Percentiles rank a stretch among this genome's conserved stretches.
These are phyloP conservation scores for Panurus biarmicus DNA, from an alignment of 2,113 vertebrate species.

Conservation along the genomic window DNA sequence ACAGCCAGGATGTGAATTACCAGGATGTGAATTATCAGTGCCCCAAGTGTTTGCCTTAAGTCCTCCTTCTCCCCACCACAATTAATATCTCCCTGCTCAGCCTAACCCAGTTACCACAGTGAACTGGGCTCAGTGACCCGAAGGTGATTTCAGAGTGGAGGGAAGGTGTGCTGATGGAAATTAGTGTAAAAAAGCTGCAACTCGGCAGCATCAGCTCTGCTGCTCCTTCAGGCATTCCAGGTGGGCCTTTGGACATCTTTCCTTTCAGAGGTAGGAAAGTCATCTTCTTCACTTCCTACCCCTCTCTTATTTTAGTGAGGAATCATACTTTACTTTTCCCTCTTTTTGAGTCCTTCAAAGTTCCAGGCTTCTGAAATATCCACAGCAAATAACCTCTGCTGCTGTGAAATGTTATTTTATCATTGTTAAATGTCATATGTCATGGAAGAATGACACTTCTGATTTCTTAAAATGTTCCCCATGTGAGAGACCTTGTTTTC, in stretches of 20 bases:
- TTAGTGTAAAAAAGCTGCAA: background rate
- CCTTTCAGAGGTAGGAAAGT: background rate
- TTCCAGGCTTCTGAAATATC: background rate
- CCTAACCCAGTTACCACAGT: background rate
- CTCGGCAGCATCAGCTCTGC: background rate
- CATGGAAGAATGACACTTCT: background rate
- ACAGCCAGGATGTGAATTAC: background rate
- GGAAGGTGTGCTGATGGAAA: background rate
- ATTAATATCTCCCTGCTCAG: background rate
- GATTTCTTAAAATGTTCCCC: background rate
- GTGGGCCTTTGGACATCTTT: background rate
- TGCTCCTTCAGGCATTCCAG: background rate
- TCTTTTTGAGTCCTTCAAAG: background rate
- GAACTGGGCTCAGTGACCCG: accelerated
- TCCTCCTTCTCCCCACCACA: background rate
- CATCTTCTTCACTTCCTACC: background rate
- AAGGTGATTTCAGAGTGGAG: background rate
- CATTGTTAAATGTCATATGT: background rate
- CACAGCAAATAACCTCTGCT: background rate
- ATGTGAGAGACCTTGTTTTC: background rate
- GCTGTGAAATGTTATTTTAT: background rate
- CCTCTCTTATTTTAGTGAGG: background rate
- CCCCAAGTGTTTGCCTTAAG: background rate
- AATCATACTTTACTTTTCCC: background rate
- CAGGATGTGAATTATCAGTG: background rate